Evolutionary conservation across 1,140 invertebrate species (phyloP), one percentile per base, ranked within the genome.

Genomic region (Nilaparvata lugens): DNA sequence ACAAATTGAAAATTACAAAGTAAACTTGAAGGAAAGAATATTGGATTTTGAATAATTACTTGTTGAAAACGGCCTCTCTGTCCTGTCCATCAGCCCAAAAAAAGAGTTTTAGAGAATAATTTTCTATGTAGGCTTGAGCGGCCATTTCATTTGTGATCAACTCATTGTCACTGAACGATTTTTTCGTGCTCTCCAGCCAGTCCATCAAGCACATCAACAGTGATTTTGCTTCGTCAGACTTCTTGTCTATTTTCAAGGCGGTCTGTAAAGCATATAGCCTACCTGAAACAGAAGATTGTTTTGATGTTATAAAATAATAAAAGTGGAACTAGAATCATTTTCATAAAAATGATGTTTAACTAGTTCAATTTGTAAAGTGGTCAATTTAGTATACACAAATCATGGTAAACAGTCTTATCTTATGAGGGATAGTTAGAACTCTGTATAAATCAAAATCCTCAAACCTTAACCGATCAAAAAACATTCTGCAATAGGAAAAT

Each of bases 101-200:
- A 75, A 99, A 99, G 1, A 99, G 74, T 75, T 92, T 95, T 0
- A 97, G 73, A 13, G 94, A 95, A 81, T 95, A 94, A 74, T 97
- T 93, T 77, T 99, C 97, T 52, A 99, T 79, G 72, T 97, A 87
- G 9, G 95, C 95, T 75, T 98, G 94, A 9, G 93, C 97, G 55
- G 92, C 91, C 21, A 95, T 80, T 62, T 98, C 95, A 76, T 88
- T 95, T 9, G 84, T 86, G 43, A 98, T 84, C 0, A 93, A 81
- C 71, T 93, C 90, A 73, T 90, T 88, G 18, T 86, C 83, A 24
- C 74, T 70, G 40, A 83, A 71, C 14, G 72, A 69, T 70, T 86
- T 87, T 69, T 95, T 96, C 19, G 81, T 84, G 66, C 78, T 77
- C 77, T 98, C 95, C 51, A 98, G 73, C 85, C 91, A 92, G 70